Base-by-base conservation (phyloP, 2,797 vertebrate genomes). In the Chaetophractus vellerosus region DNA sequence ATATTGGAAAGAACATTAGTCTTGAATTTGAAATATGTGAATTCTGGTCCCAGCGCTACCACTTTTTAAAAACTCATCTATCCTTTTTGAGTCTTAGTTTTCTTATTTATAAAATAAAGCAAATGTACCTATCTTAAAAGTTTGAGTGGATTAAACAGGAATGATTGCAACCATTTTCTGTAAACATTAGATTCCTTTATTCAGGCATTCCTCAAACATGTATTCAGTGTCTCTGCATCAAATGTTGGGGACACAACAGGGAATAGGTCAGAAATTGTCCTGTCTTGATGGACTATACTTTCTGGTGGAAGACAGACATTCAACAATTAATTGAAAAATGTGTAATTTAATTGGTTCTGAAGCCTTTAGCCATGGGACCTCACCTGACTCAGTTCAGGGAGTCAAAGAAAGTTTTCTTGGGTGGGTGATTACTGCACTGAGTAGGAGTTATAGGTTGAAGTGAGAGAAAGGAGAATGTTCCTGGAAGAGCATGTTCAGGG, bases 41-140 rank as follows among this genome's bases (percentile, higher is more conserved):
- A 59, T 26, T 33, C 18, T 36, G 66, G 36, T 66, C 36, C 28
- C 33, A 28, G 36, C 24, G 64, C 57, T 2, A 21, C 5, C 15
- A 41, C 50, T 33, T 74, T 31, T 36, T 31, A 69, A 79, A 69
- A 36, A 45, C 16, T 85, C 14, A 28, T 31, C 79, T 63, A 72
- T 55, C 15, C 88, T 88, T 90, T n/a, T 28, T 31, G 59, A 82
- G 31, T 23, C 64, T 69, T 33, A 28, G 24, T 88, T 95, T 57
- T 45, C 61, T 71, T 82, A 83, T 94, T 84, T 94, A 69, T 66
- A 83, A 74, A 86, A 71, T 64, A 74, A 78, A 92, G 50, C 74
- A 78, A 95, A 71, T 89, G 71, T 15, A 31, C 41, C 33, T 75
- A 3, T 68, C 48, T 88, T 86, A 33, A 23, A 59, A 75, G n/a